These are phyloP conservation scores for Osmerus eperlanus DNA, from an alignment of 2,113 vertebrate genomes.

Conservation along the genomic window DNA sequence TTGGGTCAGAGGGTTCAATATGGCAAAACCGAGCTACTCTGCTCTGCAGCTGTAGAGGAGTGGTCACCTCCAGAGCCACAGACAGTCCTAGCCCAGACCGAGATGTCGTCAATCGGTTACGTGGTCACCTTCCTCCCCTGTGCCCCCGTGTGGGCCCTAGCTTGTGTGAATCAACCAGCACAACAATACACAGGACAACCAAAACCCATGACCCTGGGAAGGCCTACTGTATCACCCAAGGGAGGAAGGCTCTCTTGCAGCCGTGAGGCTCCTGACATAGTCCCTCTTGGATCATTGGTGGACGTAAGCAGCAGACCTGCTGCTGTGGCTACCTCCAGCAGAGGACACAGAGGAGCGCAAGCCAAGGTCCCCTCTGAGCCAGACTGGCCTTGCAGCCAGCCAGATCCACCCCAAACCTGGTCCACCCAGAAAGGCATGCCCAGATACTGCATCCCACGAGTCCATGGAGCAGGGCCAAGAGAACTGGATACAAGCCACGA, in stretches of 20 bases:
- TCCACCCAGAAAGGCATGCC: conserved; percentile 19
- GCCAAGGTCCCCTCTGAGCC: background rate
- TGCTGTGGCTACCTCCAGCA: too few relatives aligned
- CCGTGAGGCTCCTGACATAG: background rate
- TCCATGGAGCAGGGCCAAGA: conserved; percentile 13
- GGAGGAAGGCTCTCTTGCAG: background rate
- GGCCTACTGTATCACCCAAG: background rate
- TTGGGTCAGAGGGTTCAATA: conserved; percentile 16
- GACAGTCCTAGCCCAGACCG: conserved; percentile 22
- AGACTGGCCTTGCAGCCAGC: background rate
- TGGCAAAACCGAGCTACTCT: conserved; percentile 26
- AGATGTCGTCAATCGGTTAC: conserved; percentile 28
- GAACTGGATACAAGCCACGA: background rate
- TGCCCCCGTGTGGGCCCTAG: conserved; percentile 34
- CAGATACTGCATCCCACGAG: conserved; percentile 39
- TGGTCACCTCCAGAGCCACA: conserved; percentile 28
- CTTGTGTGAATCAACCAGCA: conserved; percentile 28
- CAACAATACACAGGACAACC: conserved; percentile 12
- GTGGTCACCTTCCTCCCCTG: conserved; percentile 32
- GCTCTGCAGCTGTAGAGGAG: conserved; percentile 29
- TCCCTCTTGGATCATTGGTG: background rate
- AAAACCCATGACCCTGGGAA: background rate
- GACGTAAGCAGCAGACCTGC: conserved; percentile 1
- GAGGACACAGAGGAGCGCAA: background rate
- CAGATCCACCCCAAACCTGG: background rate